phyloP scores from a whole-genome alignment of 2,888 invertebrate species.

The Thymelicus acteon region DNA sequence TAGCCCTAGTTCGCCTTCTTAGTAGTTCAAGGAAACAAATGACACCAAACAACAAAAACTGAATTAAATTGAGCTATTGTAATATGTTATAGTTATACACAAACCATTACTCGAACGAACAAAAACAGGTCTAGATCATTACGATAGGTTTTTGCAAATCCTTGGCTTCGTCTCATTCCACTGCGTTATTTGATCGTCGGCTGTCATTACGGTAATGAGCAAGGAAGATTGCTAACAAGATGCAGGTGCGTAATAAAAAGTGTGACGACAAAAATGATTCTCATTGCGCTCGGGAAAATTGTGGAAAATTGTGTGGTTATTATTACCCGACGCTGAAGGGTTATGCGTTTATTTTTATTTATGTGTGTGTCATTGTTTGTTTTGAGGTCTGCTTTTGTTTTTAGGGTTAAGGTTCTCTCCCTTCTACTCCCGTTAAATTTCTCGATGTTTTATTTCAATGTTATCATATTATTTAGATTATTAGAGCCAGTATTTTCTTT shows the following conservation, averaged over 20 bases:
- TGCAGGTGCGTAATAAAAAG: slow-evolving; percentile 28
- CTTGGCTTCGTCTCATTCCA: slow-evolving; percentile 70
- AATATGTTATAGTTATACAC: slow-evolving; percentile 14
- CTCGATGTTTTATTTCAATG: no score
- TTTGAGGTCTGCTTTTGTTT: no score
- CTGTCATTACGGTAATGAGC: slow-evolving; percentile 63
- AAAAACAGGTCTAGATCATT: slow-evolving; percentile 36
- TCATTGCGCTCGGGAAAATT: slow-evolving; percentile 3
- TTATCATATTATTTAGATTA: no score
- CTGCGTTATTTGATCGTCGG: slow-evolving; percentile 62
- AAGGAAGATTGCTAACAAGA: slow-evolving; percentile 53
- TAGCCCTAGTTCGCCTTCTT: no score
- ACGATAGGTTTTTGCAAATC: slow-evolving; percentile 67
- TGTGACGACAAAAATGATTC: slow-evolving; percentile 1
- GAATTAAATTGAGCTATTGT: background rate
- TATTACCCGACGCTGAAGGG: background rate
- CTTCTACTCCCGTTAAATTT: no score
- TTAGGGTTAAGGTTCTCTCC: no score
- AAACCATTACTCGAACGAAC: slow-evolving; percentile 21
- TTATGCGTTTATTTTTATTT: no score
- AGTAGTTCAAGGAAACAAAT: no score
- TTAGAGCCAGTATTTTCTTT: no score
- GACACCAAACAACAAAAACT: no score
- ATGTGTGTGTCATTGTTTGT: no score
- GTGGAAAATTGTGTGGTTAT: slow-evolving; percentile 7